These are phyloP conservation scores for Tinea semifulvella DNA, from an alignment of 2,888 invertebrate species.

Conservation along the genomic window DNA sequence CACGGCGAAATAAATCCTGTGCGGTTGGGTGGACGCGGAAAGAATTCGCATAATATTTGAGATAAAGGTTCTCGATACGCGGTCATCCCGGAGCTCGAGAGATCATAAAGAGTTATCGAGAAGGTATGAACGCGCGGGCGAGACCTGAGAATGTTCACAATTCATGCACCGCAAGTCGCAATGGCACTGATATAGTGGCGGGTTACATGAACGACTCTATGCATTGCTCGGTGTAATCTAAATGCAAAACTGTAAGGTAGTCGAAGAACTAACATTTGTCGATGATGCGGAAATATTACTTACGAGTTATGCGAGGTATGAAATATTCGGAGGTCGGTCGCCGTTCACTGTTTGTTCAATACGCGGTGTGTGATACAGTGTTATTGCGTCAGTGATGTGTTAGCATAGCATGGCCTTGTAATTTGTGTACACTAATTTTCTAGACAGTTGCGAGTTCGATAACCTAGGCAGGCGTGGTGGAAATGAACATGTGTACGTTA, in stretches of 20 bases:
- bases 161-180: constrained; percentile 26
- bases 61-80: constrained; percentile 19
- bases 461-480: constrained; percentile 42
- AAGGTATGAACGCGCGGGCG: constrained; percentile 31
- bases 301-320: constrained; percentile 38
- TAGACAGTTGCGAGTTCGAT: constrained; percentile 37
- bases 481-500: constrained; percentile 31
- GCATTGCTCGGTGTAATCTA: constrained; percentile 31
- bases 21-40: constrained; percentile 34
- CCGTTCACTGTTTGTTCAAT: constrained; percentile 25
- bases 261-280: constrained; percentile 26
- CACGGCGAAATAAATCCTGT: constrained; percentile 40
- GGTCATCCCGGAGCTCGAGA: constrained; percentile 34
- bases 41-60: constrained; percentile 18
- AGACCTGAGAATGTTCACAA: constrained; percentile 34
- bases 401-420: constrained; percentile 37
- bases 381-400: constrained; percentile 40
- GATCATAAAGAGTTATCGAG: constrained; percentile 36
- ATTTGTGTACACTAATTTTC: constrained; percentile 19
- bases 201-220: constrained; percentile 22
- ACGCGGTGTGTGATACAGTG: constrained; percentile 16
- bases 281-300: constrained; percentile 52
- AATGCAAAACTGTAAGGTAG: constrained; percentile 32
- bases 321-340: constrained; percentile 44
- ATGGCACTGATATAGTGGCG: constrained; percentile 24